These are phyloP conservation scores for Pteronura brasiliensis DNA, from an alignment of 2,113 vertebrate species.

Conservation along the genomic window DNA sequence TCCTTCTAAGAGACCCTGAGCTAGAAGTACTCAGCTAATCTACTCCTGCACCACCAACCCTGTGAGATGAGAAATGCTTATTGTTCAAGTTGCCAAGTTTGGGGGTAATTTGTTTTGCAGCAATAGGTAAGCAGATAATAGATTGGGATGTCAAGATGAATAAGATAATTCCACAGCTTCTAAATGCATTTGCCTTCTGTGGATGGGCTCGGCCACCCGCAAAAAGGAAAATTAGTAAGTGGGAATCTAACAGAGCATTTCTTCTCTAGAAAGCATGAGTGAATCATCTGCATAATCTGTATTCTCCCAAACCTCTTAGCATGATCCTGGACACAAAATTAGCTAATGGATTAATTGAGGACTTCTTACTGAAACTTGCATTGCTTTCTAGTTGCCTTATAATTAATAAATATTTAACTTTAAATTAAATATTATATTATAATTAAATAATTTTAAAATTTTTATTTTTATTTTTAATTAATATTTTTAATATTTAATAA, in stretches of 20 bases:
- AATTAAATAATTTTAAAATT: too few species aligned
- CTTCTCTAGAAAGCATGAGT: not conserved
- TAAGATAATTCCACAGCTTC: not conserved
- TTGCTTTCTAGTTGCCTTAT: not conserved
- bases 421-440: too few species aligned
- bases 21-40: not conserved
- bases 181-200: not conserved
- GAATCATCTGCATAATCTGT: not conserved
- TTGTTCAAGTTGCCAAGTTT: constrained; percentile 20
- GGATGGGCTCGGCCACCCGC: not conserved
- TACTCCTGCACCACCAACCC: not conserved
- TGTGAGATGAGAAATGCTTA: not conserved
- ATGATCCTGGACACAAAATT: not conserved
- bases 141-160: not conserved
- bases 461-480: too few species aligned
- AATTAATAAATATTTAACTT: not conserved
- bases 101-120: not conserved
- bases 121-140: not conserved
- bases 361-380: not conserved
- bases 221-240: not conserved
- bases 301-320: not conserved
- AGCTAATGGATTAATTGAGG: constrained; percentile 8
- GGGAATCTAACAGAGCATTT: not conserved
- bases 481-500: too few species aligned
- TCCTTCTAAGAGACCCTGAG: not conserved